Evolutionary conservation across 2,888 invertebrate genomes (phyloP).

Genomic region (Lucinisca nassula): DNA sequence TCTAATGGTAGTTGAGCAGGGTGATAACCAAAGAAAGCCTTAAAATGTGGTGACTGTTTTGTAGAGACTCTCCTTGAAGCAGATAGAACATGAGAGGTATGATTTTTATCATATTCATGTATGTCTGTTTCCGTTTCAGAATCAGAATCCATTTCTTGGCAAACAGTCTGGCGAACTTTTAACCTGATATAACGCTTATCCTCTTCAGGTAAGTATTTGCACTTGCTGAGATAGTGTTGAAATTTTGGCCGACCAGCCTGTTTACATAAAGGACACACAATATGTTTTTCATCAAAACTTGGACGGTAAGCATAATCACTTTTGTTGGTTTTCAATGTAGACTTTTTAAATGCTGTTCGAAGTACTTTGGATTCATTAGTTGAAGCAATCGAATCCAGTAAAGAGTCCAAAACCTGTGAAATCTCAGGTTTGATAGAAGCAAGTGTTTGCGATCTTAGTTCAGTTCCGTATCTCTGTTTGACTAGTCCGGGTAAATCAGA

Average conservation of each 20-base stretch:
- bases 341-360: not conserved
- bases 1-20: conserved; percentile 55
- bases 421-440: conserved; percentile 71
- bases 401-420: conserved; percentile 50
- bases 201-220: not conserved
- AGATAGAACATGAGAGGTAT: not conserved
- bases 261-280: conserved; percentile 60
- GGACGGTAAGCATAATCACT: not conserved
- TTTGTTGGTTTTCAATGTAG: not conserved
- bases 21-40: conserved; percentile 60
- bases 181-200: not conserved
- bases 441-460: conserved; percentile 60
- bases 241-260: conserved; percentile 41
- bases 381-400: conserved; percentile 60
- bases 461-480: conserved; percentile 68
- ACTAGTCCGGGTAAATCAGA: conserved; percentile 57
- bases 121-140: not conserved
- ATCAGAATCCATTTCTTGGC: not conserved
- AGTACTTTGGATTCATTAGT: conserved; percentile 33
- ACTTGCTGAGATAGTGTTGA: too few relatives aligned
- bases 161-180: not conserved
- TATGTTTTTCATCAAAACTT: not conserved
- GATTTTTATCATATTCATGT: not conserved
- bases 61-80: conserved; percentile 48
- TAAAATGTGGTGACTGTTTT: conserved; percentile 9